These are phyloP conservation scores for Pollimyrus isidori DNA, from an alignment of 2,113 vertebrate genomes.

Conservation along the genomic window DNA sequence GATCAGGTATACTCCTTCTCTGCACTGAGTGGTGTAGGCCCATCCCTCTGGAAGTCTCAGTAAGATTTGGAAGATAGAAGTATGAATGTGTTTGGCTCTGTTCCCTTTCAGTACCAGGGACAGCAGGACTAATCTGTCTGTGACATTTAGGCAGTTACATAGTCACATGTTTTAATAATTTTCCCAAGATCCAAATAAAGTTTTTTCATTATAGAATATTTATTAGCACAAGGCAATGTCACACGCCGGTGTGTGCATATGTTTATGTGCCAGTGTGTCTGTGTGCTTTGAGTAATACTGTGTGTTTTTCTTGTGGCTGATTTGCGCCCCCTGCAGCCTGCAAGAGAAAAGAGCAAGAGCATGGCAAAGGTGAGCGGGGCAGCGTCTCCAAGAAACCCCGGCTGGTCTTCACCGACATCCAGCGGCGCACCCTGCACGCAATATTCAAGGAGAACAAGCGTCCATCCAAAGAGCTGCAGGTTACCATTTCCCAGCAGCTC, in stretches of 20 bases:
- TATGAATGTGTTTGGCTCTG: background rate
- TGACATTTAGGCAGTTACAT: background rate
- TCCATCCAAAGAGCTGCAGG: slow-evolving; percentile 96
- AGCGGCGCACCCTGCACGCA: slow-evolving; percentile 95
- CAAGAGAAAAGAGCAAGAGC: slow-evolving; percentile 96
- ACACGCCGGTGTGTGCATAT: background rate
- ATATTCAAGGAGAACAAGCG: slow-evolving; percentile 99
- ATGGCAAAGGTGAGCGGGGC: slow-evolving; percentile 69
- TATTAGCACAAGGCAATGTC: background rate
- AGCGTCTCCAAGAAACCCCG: slow-evolving; percentile 88
- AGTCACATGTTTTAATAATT: background rate
- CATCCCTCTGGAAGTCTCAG: background rate
- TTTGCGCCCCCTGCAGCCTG: slow-evolving; percentile 67
- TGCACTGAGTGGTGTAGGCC: background rate
- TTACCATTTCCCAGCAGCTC: slow-evolving; percentile 98
- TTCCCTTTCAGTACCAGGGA: slow-evolving; percentile 52
- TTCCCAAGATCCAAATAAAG: background rate
- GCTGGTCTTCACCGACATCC: slow-evolving; percentile 96
- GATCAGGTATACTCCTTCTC: background rate
- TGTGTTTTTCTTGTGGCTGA: slow-evolving; percentile 17
- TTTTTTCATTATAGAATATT: background rate
- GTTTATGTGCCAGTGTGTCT: background rate
- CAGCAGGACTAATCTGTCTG: slow-evolving; percentile 28
- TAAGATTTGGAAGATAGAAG: background rate
- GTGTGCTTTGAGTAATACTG: background rate